phyloP scores from a whole-genome alignment of 2,113 vertebrate genomes.

The Taxidea taxus region DNA sequence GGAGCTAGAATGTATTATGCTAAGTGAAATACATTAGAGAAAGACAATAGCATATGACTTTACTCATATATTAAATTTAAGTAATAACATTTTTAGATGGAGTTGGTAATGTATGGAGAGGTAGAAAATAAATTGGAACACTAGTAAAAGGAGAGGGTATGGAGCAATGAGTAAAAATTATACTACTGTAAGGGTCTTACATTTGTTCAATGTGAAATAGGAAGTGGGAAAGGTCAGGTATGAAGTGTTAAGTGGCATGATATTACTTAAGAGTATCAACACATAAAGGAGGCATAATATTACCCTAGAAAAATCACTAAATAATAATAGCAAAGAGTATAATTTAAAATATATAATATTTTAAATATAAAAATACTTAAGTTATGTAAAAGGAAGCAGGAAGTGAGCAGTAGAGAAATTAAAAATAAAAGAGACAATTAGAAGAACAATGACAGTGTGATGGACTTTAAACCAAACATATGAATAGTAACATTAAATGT shows the following conservation, averaged over 20 bases:
- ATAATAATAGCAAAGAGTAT: neutral
- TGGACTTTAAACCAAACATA: neutral
- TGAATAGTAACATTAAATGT: neutral
- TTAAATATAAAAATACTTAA: neutral
- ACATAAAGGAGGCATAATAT: neutral
- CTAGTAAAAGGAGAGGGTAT: neutral
- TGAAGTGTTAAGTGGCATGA: neutral
- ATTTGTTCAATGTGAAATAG: neutral
- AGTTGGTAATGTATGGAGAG: neutral
- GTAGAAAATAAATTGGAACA: neutral
- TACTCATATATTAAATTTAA: too few species aligned
- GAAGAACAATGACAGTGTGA: neutral
- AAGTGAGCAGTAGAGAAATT: neutral
- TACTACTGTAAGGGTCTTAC: neutral
- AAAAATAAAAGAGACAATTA: neutral
- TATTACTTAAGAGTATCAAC: neutral
- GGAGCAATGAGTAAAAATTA: neutral
- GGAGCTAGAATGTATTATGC: too few species aligned
- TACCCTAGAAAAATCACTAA: neutral
- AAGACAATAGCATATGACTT: too few species aligned
- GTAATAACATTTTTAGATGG: neutral
- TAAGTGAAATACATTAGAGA: too few species aligned
- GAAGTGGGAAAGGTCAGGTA: neutral
- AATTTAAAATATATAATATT: neutral
- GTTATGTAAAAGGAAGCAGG: neutral